Base-by-base conservation (phyloP, 2,888 invertebrate species). In the Carcina quercana region DNA sequence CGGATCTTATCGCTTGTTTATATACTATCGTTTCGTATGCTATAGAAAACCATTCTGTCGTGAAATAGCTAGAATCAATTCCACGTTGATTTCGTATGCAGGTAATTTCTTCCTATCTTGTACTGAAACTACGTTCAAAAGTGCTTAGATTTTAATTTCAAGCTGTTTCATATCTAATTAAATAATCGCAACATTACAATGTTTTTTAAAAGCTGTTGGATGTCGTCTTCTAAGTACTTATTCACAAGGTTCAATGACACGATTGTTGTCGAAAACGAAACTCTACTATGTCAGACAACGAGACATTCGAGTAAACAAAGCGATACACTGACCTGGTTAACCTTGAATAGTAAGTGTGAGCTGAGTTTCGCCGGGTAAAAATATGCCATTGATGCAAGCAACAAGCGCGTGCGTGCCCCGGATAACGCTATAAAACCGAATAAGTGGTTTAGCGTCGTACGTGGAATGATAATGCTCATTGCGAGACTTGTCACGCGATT, bases 341-440 rank as follows among this genome's bases (percentile, higher is more conserved):
- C 76, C 70, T 71, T 78, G 73, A 79, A 80, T 80, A 75, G 76
- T 69, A 78, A 80, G 78, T 76, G 74, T 74, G 69, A 55, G 66
- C 66, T 55, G 63, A 75, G 75, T 80, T 79, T 78, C 73, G 73
- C 75, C 54, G 59, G 60, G 71, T 71, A 79, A 80, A 83, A 82
- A 80, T 80, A 72, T 79, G 78, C 71, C 80, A 80, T 79, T 79
- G 79, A 79, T 75, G 79, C 79, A 76, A 41, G 50, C 52, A 42
- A 50, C 53, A 41, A 49, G 66, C 48, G 67, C 67, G 76, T 80
- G 79, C 80, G 78, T 82, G 80, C 68, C 62, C 50, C 65, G 66
- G 63, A 60, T 83, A 82, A 82, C 82, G 83, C 82, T 78, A 71
- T 63, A 62, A 59, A 63, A 67, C 79, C 80, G 79, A 82, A 82